Conservation (phyloP, 2,888 invertebrate species). For the Physocephala rufipes region DNA sequence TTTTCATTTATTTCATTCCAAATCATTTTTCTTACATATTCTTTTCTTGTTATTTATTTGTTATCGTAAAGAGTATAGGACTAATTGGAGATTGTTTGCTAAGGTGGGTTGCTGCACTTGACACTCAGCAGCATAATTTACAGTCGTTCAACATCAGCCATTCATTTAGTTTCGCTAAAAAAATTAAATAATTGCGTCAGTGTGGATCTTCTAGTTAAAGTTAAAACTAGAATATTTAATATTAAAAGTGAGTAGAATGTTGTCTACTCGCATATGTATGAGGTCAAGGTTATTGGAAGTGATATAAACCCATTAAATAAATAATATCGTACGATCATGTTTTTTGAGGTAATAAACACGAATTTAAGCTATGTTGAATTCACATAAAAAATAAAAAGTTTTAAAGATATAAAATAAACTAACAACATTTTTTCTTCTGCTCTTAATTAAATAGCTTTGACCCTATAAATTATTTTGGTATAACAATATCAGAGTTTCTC, state of each 20-base stretch:
- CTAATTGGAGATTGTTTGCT: not conserved
- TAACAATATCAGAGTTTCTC: no score
- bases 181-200: not conserved
- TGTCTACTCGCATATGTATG: no score
- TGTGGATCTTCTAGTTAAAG: slow-evolving; percentile 2
- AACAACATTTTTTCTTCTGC: no score
- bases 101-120: slow-evolving; percentile 8
- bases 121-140: slow-evolving; percentile 2
- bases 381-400: no score
- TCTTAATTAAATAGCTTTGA: no score
- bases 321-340: not conserved
- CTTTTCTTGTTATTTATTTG: slow-evolving; percentile 9
- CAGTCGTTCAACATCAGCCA: not conserved
- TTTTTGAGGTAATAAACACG: not conserved
- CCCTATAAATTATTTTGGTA: no score
- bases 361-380: no score
- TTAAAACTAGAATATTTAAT: slow-evolving; percentile 13
- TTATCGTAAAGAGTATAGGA: slow-evolving; percentile 1
- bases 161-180: slow-evolving; percentile 3
- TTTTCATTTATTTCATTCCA: slow-evolving; percentile 8
- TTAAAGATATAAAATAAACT: no score
- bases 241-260: not conserved
- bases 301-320: no score
- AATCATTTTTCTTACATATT: slow-evolving; percentile 1
- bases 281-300: no score